Conservation (phyloP, 2,113 vertebrate genomes). For the Mirza zaza region DNA sequence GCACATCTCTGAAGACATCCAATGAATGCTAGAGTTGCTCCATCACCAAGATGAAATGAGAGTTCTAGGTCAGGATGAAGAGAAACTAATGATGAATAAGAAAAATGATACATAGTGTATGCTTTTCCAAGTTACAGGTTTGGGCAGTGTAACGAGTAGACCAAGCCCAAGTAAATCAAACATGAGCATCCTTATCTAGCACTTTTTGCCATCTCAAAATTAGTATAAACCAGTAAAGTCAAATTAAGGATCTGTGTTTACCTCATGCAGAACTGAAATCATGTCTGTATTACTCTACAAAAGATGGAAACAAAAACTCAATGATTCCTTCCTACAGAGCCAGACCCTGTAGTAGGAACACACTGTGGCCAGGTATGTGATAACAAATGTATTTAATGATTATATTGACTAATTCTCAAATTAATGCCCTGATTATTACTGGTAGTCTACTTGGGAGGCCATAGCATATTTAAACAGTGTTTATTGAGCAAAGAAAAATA, state of each 20-base stretch:
- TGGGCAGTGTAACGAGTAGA: background rate
- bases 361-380: background rate
- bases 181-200: background rate
- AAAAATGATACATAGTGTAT: background rate
- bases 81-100: background rate
- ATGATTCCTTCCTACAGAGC: background rate
- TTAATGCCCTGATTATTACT: background rate
- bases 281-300: background rate
- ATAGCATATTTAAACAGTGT: background rate
- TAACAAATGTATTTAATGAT: constrained; percentile 5
- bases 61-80: background rate
- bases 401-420: background rate
- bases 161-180: background rate
- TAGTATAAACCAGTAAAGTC: background rate
- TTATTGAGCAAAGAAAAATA: background rate
- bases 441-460: background rate
- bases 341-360: background rate
- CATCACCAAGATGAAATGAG: background rate
- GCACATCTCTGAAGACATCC: background rate
- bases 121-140: background rate
- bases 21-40: background rate
- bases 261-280: background rate
- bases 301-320: constrained; percentile 7
- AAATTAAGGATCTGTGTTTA: background rate
- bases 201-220: constrained; percentile 28